Evolutionary conservation across 2,888 invertebrate genomes (phyloP).

Genomic region (Drosophila infuscata): DNA sequence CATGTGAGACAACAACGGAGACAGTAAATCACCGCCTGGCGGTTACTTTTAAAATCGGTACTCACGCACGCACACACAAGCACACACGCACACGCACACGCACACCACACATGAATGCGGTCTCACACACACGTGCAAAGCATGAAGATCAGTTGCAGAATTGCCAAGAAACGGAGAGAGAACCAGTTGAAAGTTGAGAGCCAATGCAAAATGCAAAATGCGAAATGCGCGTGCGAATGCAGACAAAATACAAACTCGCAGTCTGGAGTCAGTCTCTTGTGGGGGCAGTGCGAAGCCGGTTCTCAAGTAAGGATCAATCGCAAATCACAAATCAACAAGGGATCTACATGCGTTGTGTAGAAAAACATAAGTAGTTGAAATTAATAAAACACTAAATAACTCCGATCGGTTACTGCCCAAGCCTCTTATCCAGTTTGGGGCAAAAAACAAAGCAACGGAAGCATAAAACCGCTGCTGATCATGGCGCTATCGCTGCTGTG

Average conservation of each 20-base stretch:
- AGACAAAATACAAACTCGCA: constrained; percentile 18
- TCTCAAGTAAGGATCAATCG: constrained; percentile 44
- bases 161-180: constrained; percentile 33
- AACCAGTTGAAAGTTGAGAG: constrained; percentile 63
- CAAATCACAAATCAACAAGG: neutral
- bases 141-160: constrained; percentile 62
- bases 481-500: constrained; percentile 47
- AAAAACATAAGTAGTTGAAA: neutral
- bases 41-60: constrained; percentile 28
- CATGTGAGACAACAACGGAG: constrained; percentile 44
- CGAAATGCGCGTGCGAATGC: constrained; percentile 25
- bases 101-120: neutral
- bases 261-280: constrained; percentile 51
- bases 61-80: neutral
- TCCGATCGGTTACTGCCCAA: constrained; percentile 26
- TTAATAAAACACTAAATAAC: neutral
- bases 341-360: neutral
- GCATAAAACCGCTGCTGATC: constrained; percentile 41
- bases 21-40: constrained; percentile 60
- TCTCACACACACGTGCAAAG: constrained; percentile 56
- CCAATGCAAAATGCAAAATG: constrained; percentile 18
- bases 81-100: constrained; percentile 1
- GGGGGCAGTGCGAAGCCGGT: constrained; percentile 54
- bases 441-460: constrained; percentile 46
- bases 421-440: constrained; percentile 50